Base-by-base conservation (phyloP, 2,797 vertebrate species). In the Octomys mimax region DNA sequence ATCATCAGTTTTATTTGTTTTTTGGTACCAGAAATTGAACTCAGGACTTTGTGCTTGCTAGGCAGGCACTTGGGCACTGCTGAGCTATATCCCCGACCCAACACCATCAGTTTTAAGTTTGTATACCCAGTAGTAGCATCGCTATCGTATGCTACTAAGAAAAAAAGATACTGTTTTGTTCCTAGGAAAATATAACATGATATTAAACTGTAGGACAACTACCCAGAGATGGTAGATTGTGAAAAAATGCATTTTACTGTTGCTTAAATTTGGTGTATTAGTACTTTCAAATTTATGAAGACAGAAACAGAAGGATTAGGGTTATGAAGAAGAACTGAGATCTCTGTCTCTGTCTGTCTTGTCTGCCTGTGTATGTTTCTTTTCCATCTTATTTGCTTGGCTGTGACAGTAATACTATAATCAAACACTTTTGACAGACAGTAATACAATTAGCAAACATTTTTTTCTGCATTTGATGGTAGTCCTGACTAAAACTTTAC, bases 241-340 rank as follows among this genome's bases (percentile, higher is more conserved):
- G 10, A 78, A 87, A 73, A 89, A 87, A 54, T 4, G 33, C 26
- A 31, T 77, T 59, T 90, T 86, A 82, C 42, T 94, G 66, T 95
- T 95, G 57, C 42, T 89, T 57, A 87, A 92, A 28, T 92, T 49
- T 83, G 19, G 18, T 49, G 1, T 36, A 89, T 14, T 73, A 87
- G 22, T 59, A 22, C 26, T 96, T 96, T 39, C 73, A 42, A 86
- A 26, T 84, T 79, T 82, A 62, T 70, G 42, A 71, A 7, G 14
- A 36, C 9, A 92, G 73, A 94, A 87, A 52, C 14, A 83, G 75
- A 92, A 91, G 64, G 68, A 68, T 75, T 77, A 77, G 28, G 19
- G 33, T 66, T 75, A 64, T 66, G 16, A 80, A 77, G 54, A 89
- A 73, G 80, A 94, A 26, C 28, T 91, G 62, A 66, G 70, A 92